A percentile compares a stretch with the other conserved stretches of the same genome.
Conservation (phyloP, 2,113 vertebrate species). For the Leptodactylus fuscus region DNA sequence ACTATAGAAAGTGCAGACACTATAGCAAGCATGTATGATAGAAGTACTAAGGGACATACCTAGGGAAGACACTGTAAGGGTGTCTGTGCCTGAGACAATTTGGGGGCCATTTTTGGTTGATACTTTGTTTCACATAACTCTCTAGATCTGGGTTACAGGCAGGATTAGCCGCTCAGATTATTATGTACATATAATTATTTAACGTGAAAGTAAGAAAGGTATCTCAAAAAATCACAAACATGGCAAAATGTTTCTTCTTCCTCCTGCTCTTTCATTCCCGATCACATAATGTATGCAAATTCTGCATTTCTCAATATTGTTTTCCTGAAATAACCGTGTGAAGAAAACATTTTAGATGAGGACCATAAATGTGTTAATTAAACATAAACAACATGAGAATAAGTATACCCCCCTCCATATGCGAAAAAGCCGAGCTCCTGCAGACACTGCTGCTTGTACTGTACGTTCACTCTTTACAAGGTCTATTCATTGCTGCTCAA, state of each 20-base stretch:
- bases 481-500: not conserved
- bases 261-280: not conserved
- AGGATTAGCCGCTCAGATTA: too few relatives aligned
- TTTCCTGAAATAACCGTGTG: not conserved
- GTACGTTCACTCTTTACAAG: not conserved
- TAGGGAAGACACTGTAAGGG: too few relatives aligned
- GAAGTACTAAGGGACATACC: too few relatives aligned
- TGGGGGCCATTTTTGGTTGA: too few relatives aligned
- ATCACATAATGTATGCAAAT: not conserved
- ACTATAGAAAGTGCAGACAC: too few relatives aligned
- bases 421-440: not conserved
- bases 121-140: too few relatives aligned
- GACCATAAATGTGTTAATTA: not conserved
- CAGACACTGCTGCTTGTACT: not conserved
- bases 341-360: conserved; percentile 21
- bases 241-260: not conserved
- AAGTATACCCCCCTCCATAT: not conserved
- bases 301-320: not conserved
- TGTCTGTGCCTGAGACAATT: too few relatives aligned
- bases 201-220: not conserved
- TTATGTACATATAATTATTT: too few relatives aligned
- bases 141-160: too few relatives aligned
- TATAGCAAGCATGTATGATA: too few relatives aligned
- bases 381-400: not conserved
- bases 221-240: too few relatives aligned